phyloP scores from a whole-genome alignment of 53 echinoderm and acorn worm genomes.

The Arbacia lixula region DNA sequence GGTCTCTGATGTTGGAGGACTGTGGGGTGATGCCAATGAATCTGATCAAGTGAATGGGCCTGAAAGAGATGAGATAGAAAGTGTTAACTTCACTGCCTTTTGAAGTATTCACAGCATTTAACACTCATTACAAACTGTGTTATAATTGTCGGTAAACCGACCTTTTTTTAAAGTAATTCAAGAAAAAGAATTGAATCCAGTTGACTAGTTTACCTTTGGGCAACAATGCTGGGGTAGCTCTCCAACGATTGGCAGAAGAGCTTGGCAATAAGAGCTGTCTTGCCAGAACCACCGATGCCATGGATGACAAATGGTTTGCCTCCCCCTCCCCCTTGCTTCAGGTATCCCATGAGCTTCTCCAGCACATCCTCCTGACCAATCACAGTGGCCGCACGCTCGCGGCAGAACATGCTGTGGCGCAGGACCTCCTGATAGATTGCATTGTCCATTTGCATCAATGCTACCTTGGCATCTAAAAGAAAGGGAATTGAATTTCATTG shows the following conservation, averaged over 20 bases:
- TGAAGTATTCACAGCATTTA: neutral
- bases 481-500: too few species aligned
- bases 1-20: conserved; percentile 89
- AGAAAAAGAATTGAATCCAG: too few species aligned
- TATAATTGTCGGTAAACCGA: too few species aligned
- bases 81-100: too few species aligned
- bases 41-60: conserved; percentile 81
- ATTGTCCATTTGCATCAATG: conserved; percentile 66
- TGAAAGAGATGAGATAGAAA: too few species aligned
- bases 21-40: conserved; percentile 85
- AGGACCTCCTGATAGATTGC: conserved; percentile 75
- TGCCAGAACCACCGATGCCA: conserved; percentile 90
- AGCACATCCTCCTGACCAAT: conserved; percentile 74
- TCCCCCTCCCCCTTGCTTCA: conserved; percentile 19
- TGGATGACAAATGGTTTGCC: conserved; percentile 69
- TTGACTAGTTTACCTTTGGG: conserved; percentile 33
- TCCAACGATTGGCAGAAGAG: conserved; percentile 66
- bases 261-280: conserved; percentile 83
- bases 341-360: conserved; percentile 56
- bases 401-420: conserved; percentile 77
- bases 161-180: too few species aligned
- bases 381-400: conserved; percentile 81
- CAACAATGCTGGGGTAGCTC: conserved; percentile 34
- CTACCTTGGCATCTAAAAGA: conserved; percentile 64
- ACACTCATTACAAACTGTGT: too few species aligned